Percentiles rank a stretch among this genome's conserved stretches.
These are phyloP conservation scores for Macrophya annulata DNA, from an alignment of 2,888 invertebrate species.

Conservation along the genomic window DNA sequence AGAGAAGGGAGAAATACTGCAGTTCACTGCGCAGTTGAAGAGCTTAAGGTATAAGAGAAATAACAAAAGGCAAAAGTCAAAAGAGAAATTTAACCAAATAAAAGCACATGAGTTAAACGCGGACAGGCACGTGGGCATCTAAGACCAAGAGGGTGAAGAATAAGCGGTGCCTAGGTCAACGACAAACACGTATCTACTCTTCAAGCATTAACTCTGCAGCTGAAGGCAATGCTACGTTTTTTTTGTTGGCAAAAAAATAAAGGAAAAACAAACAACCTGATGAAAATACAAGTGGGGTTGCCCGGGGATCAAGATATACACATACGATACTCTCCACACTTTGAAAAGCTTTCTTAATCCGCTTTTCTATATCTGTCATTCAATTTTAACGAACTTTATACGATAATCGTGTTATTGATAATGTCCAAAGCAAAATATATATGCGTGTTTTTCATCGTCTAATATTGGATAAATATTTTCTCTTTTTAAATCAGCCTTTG, in stretches of 20 bases:
- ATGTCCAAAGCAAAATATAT: background rate
- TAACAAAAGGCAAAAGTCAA: background rate
- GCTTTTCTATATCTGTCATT: background rate
- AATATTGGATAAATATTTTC: too few species aligned
- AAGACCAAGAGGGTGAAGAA: conserved; percentile 37
- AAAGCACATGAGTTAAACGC: conserved; percentile 16
- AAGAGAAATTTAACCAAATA: conserved; percentile 32
- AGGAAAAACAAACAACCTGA: background rate
- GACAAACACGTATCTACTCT: background rate
- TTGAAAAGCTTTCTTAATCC: background rate
- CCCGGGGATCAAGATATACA: background rate
- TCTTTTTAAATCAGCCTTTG: too few species aligned
- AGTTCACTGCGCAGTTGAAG: conserved; percentile 45
- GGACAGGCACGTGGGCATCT: conserved; percentile 27
- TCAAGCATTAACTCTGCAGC: background rate
- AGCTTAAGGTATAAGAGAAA: background rate
- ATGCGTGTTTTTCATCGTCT: too few species aligned
- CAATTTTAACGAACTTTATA: background rate
- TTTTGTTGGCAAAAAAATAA: background rate
- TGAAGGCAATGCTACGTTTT: conserved; percentile 6
- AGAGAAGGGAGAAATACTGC: background rate
- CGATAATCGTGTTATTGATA: background rate
- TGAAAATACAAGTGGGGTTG: conserved; percentile 23
- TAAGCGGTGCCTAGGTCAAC: conserved; percentile 53
- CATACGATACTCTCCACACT: background rate